Evolutionary conservation across 1,140 invertebrate species (phyloP).

Genomic region (Melitaea cinxia): DNA sequence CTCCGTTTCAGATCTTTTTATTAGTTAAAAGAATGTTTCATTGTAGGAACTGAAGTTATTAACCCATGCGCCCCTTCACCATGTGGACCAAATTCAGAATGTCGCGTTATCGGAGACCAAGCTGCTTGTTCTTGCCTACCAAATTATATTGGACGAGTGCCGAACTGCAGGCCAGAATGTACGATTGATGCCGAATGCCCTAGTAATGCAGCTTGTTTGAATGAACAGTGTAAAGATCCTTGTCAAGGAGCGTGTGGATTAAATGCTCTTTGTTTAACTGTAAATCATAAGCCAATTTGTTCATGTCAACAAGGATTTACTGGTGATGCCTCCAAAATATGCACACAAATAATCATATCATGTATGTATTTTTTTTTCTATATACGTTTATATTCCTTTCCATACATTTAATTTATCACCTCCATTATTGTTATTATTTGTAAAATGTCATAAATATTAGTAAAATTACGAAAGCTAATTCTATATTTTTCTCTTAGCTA

Average conservation of each 20-base stretch:
- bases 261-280: slow-evolving; percentile 85
- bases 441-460: no score
- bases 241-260: slow-evolving; percentile 87
- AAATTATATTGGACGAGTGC: slow-evolving; percentile 88
- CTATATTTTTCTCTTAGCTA: slow-evolving; percentile 56
- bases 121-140: slow-evolving; percentile 89
- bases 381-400: slow-evolving; percentile 5
- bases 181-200: slow-evolving; percentile 87
- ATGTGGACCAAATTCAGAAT: slow-evolving; percentile 90
- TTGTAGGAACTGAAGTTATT: slow-evolving; percentile 60
- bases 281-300: slow-evolving; percentile 84
- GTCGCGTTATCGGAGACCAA: slow-evolving; percentile 87
- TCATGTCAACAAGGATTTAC: slow-evolving; percentile 80
- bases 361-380: slow-evolving; percentile 49
- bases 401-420: no score
- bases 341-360: slow-evolving; percentile 60
- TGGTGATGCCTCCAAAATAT: slow-evolving; percentile 80
- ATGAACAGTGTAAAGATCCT: slow-evolving; percentile 87
- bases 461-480: no score
- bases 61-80: slow-evolving; percentile 88
- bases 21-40: neutral
- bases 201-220: slow-evolving; percentile 85
- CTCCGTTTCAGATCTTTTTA: no score
- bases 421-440: no score
- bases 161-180: slow-evolving; percentile 90